Conservation (phyloP, 1,140 invertebrate genomes). For the Spodoptera litura region DNA sequence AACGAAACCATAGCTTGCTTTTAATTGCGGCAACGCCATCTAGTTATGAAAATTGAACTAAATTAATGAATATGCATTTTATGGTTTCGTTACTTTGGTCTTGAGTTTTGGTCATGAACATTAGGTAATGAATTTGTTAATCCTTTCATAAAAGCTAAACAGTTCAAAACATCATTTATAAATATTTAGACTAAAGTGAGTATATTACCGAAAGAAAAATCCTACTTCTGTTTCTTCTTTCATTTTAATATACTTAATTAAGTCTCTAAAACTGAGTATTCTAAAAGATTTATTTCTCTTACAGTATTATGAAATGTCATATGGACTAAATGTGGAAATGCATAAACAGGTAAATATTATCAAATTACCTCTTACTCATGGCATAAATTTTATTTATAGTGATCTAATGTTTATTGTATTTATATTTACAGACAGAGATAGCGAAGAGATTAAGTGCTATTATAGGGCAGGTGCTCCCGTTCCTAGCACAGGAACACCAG, state of each 20-base stretch:
- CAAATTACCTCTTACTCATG: background rate
- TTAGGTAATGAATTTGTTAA: too few relatives aligned
- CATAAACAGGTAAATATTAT: constrained; percentile 95
- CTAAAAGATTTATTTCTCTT: constrained; percentile 84
- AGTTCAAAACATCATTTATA: too few relatives aligned
- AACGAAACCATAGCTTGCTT: too few relatives aligned
- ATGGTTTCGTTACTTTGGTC: too few relatives aligned
- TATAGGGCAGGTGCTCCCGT: constrained; percentile 96
- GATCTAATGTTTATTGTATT: constrained; percentile 25
- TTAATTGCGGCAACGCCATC: too few relatives aligned
- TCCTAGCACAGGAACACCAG: constrained; percentile 97
- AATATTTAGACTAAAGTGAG: too few relatives aligned
- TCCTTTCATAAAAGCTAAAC: too few relatives aligned
- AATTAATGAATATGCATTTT: too few relatives aligned
- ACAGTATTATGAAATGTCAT: constrained; percentile 99
- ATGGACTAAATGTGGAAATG: constrained; percentile 99
- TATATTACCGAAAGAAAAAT: too few relatives aligned
- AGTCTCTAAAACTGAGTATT: background rate
- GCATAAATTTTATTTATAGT: background rate
- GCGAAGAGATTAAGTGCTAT: constrained; percentile 96
- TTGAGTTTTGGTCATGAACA: too few relatives aligned
- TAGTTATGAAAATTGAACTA: too few relatives aligned
- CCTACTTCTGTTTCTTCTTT: background rate
- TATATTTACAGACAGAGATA: constrained; percentile 94
- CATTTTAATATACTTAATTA: background rate